A percentile compares a stretch with the other conserved stretches of the same genome.
Evolutionary conservation across 2,113 vertebrate genomes (phyloP).

Genomic region (Grammomys surdaster): DNA sequence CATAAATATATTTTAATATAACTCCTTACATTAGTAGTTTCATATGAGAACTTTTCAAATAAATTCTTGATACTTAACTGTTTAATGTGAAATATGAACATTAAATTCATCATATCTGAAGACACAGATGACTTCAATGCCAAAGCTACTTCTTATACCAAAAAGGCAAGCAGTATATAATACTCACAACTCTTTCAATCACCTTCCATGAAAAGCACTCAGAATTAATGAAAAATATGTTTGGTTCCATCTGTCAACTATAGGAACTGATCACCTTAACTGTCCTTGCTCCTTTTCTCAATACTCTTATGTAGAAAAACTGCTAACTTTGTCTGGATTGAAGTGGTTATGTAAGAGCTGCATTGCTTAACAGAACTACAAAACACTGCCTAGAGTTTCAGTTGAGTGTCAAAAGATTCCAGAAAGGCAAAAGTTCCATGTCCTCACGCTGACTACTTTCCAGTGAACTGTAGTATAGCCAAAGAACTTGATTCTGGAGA

Average conservation of each 20-base stretch:
- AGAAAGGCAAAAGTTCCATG: constrained; percentile 59
- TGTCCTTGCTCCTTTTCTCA: constrained; percentile 24
- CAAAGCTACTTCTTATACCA: constrained; percentile 62
- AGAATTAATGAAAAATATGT: constrained; percentile 53
- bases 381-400: constrained; percentile 62
- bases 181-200: constrained; percentile 34
- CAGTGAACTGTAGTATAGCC: constrained; percentile 67
- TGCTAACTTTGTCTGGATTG: constrained; percentile 36
- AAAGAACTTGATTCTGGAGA: constrained; percentile 56
- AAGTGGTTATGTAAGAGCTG: constrained; percentile 11
- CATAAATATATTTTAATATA: constrained; percentile 44
- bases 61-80: constrained; percentile 58
- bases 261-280: neutral
- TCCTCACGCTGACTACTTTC: constrained; percentile 69
- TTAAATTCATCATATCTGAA: constrained; percentile 35
- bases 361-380: constrained; percentile 49
- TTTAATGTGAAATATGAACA: neutral
- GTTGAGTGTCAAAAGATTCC: constrained; percentile 63
- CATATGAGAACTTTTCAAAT: constrained; percentile 47
- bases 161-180: constrained; percentile 28
- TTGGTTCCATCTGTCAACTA: constrained; percentile 26
- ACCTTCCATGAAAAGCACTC: constrained; percentile 51
- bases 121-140: constrained; percentile 1
- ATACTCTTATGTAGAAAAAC: constrained; percentile 28
- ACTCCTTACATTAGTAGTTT: constrained; percentile 53